Evolutionary conservation across 2,113 vertebrate species (phyloP).

Genomic region (Cebus imitator): DNA sequence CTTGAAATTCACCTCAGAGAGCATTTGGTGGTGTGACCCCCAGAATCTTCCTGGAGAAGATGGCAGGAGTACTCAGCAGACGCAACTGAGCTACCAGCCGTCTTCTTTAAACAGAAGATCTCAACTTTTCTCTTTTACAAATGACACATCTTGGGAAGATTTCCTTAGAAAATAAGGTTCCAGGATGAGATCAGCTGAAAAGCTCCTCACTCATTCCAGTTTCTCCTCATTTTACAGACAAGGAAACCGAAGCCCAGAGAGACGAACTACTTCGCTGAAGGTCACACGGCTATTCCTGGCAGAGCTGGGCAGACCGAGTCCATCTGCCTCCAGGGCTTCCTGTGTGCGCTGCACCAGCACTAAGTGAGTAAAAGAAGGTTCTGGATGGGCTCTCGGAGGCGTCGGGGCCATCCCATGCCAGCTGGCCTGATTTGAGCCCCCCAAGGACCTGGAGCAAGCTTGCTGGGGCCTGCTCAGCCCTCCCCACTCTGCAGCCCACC

Average conservation of each 20-base stretch:
- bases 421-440: background rate
- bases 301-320: background rate
- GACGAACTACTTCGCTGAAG: background rate
- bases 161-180: background rate
- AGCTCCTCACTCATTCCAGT: background rate
- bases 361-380: background rate
- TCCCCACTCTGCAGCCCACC: background rate
- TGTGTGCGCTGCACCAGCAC: background rate
- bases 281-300: background rate
- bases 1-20: fast-evolving
- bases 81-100: fast-evolving
- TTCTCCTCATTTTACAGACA: background rate
- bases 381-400: background rate
- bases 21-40: background rate
- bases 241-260: background rate
- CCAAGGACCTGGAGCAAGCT: fast-evolving
- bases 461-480: fast-evolving
- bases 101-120: background rate
- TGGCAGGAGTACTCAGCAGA: fast-evolving
- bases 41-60: fast-evolving
- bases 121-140: background rate
- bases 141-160: background rate
- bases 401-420: fast-evolving
- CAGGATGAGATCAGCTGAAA: background rate
- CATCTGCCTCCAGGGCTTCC: background rate